A percentile compares a stretch with the other conserved stretches of the same genome.
These are phyloP conservation scores for Micromesistius poutassou DNA, from an alignment of 2,797 vertebrate genomes.

Conservation along the genomic window DNA sequence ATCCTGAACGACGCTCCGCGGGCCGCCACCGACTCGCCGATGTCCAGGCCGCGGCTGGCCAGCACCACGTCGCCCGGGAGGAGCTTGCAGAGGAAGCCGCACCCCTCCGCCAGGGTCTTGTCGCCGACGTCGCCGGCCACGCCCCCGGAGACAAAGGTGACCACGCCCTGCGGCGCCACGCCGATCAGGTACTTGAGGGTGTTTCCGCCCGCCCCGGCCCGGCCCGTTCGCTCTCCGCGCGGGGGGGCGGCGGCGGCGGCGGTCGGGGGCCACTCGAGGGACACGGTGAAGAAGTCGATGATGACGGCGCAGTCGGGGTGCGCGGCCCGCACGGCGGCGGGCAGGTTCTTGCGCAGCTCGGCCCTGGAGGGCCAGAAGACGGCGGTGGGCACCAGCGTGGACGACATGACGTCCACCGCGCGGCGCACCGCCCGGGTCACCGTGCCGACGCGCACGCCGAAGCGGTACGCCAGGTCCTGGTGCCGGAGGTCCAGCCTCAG, in stretches of 20 bases:
- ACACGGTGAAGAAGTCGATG: constrained; percentile 74
- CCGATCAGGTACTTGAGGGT: constrained; percentile 75
- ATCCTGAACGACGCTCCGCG: constrained; percentile 63
- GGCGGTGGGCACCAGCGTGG: constrained; percentile 72
- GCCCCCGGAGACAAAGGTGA: constrained; percentile 74
- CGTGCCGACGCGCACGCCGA: constrained; percentile 69
- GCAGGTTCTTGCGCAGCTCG: constrained; percentile 75
- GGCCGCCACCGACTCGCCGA: constrained; percentile 63
- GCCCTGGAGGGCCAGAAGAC: constrained; percentile 77
- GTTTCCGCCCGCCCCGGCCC: constrained; percentile 9
- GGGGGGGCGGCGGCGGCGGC: no score
- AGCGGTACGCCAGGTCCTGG: constrained; percentile 77
- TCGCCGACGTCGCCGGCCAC: constrained; percentile 69
- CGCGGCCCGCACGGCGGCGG: constrained; percentile 56
- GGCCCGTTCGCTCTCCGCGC: constrained; percentile 39
- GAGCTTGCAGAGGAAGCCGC: constrained; percentile 73
- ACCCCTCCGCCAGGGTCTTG: constrained; percentile 68
- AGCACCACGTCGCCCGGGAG: constrained; percentile 72
- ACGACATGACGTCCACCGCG: constrained; percentile 75
- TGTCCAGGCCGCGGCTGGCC: constrained; percentile 66
- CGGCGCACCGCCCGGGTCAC: constrained; percentile 70
- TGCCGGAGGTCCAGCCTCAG: constrained; percentile 75
- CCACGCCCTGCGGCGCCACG: constrained; percentile 75
- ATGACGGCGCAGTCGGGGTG: constrained; percentile 77
- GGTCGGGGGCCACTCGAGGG: constrained; percentile 63